These are phyloP conservation scores for Acleris sparsana DNA, from an alignment of 2,888 invertebrate genomes.

Conservation along the genomic window DNA sequence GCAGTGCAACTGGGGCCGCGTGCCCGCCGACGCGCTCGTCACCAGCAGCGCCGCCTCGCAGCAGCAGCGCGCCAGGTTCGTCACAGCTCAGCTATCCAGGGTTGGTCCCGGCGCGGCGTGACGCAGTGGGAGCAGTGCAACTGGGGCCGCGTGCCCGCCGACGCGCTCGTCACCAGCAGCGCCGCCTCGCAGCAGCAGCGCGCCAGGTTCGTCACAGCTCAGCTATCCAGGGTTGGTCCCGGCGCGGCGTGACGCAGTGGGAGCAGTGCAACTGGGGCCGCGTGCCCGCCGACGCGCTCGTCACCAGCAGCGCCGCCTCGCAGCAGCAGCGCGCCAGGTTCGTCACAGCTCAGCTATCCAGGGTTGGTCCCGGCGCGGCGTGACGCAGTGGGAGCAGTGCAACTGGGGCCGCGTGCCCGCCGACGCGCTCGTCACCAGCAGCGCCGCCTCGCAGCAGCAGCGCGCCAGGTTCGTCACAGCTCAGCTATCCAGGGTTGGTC, in stretches of 20 bases:
- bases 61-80: slow-evolving; percentile 76
- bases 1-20: slow-evolving; percentile 92
- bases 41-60: slow-evolving; percentile 90
- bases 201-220: slow-evolving; percentile 52
- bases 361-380: slow-evolving; percentile 87
- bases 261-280: slow-evolving; percentile 92
- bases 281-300: slow-evolving; percentile 92
- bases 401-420: slow-evolving; percentile 94
- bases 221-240: slow-evolving; percentile 83
- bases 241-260: slow-evolving; percentile 87
- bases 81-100: slow-evolving; percentile 42
- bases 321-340: slow-evolving; percentile 78
- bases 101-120: slow-evolving; percentile 88
- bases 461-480: slow-evolving; percentile 65
- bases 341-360: not conserved
- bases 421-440: slow-evolving; percentile 93
- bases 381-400: slow-evolving; percentile 88
- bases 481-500: slow-evolving; percentile 81
- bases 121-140: slow-evolving; percentile 89
- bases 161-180: slow-evolving; percentile 94
- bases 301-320: slow-evolving; percentile 91
- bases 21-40: slow-evolving; percentile 93
- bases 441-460: slow-evolving; percentile 85
- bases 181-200: slow-evolving; percentile 85
- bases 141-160: slow-evolving; percentile 93